Evolutionary conservation across 2,113 vertebrate genomes (phyloP).

Genomic region (Lathamus discolor): DNA sequence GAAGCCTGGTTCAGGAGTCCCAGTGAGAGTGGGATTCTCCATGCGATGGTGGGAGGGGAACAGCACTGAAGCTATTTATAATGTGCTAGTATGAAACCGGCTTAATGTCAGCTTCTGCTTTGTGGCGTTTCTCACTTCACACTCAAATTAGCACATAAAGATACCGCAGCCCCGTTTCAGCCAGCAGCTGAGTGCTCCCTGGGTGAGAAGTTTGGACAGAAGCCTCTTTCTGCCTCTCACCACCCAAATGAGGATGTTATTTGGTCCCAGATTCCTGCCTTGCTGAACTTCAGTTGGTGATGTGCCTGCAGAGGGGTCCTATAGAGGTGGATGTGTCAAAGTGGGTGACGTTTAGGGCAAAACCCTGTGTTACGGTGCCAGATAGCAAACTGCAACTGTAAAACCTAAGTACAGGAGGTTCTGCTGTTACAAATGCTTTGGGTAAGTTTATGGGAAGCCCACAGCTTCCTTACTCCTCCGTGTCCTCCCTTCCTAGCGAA

Average conservation of each 20-base stretch:
- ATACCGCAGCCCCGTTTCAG: fast-evolving
- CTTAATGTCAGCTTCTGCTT: neutral
- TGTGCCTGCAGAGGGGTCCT: neutral
- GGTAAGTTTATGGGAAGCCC: neutral
- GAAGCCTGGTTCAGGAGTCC: neutral
- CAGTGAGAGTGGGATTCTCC: fast-evolving
- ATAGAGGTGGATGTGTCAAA: neutral
- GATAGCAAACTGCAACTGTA: fast-evolving
- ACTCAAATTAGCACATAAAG: neutral
- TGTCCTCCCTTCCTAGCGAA: neutral
- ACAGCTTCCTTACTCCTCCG: too few relatives aligned
- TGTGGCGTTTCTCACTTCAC: fast-evolving
- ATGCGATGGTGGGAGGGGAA: neutral
- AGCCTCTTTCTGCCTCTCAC: neutral
- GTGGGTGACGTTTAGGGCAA: fast-evolving
- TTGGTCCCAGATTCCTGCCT: neutral
- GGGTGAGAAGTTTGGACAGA: neutral
- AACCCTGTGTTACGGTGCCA: neutral
- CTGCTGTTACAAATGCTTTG: neutral
- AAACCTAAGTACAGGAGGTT: neutral
- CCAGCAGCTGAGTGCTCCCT: fast-evolving
- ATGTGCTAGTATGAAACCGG: neutral
- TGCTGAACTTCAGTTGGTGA: neutral
- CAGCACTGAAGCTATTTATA: neutral
- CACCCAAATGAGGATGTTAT: neutral